These are phyloP conservation scores for Galerucella calmariensis DNA, from an alignment of 2,888 invertebrate genomes.

Conservation along the genomic window DNA sequence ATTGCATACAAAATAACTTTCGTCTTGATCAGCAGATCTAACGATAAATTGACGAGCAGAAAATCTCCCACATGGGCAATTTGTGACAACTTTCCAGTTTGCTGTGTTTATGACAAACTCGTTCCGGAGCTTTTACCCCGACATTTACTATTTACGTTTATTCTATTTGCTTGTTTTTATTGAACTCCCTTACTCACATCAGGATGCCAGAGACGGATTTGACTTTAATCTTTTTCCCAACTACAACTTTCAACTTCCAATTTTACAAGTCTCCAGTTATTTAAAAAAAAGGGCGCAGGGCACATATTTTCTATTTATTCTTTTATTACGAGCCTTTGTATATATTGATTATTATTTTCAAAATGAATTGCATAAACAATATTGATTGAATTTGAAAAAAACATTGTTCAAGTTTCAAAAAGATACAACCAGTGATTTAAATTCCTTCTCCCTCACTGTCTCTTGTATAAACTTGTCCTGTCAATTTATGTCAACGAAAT, in stretches of 20 bases:
- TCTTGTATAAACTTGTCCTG: not conserved
- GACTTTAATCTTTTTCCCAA: not conserved
- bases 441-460: not conserved
- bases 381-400: no score
- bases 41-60: conserved; percentile 16
- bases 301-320: no score
- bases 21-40: not conserved
- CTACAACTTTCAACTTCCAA: not conserved
- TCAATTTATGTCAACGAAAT: conserved; percentile 20
- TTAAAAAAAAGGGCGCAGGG: no score
- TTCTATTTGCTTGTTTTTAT: conserved; percentile 9
- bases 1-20: not conserved
- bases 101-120: conserved; percentile 12
- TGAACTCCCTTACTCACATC: not conserved
- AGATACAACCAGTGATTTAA: not conserved
- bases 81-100: conserved; percentile 16
- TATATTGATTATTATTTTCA: no score
- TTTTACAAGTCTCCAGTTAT: no score
- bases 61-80: conserved; percentile 16
- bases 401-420: no score
- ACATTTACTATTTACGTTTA: conserved; percentile 24
- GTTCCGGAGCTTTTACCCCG: conserved; percentile 26
- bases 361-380: no score
- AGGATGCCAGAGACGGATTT: not conserved
- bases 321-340: no score